Base-by-base conservation (phyloP, 2,888 invertebrate genomes). In the Papilio protenor region DNA sequence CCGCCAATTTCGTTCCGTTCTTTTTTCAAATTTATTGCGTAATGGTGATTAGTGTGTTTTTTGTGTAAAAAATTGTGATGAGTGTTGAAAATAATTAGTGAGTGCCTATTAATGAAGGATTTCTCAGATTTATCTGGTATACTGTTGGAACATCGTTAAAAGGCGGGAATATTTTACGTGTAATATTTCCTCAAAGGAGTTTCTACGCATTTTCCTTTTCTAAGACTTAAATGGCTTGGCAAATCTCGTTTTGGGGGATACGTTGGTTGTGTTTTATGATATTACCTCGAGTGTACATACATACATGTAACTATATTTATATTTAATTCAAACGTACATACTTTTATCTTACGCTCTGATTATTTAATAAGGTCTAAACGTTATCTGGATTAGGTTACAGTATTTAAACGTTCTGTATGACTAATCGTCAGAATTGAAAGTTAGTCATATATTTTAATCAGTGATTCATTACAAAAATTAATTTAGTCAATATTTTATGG, bases 211-310 rank as follows among this genome's bases (percentile, higher is more conserved):
- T 88, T 85, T 84, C 84, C 85, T 87, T 86, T 91, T 90, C 89
- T 90, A 88, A 87, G 89, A 87, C 87, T 88, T 85, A 89, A 87
- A 90, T 87, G 87, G 87, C 85, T 87, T 84, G 87, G 89, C 88
- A 88, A 87, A 83, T 75, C 78, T 75, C 86, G 86, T 88, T 85
- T 77, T 69, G 45, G 81, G 83, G 86, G 85, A 85, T 85, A 87
- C 87, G 86, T 87, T 88, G 86, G 84, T 89, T 87, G 82, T 89
- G 87, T 91, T 91, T 91, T 91, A 90, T 88, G 87, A 86, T 87
- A 89, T 81, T 83, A 73, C 70, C 21, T 77, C 74, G 64, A 23
- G n/a, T 49, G 52, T 73, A 73, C 52, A 59, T 2, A 59, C 52
- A 59, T 59, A 21, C 18, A 73, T 72, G 18, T 52, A 71, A 21